These are phyloP conservation scores for Chauna torquata DNA, from an alignment of 2,113 vertebrate genomes.

Conservation along the genomic window DNA sequence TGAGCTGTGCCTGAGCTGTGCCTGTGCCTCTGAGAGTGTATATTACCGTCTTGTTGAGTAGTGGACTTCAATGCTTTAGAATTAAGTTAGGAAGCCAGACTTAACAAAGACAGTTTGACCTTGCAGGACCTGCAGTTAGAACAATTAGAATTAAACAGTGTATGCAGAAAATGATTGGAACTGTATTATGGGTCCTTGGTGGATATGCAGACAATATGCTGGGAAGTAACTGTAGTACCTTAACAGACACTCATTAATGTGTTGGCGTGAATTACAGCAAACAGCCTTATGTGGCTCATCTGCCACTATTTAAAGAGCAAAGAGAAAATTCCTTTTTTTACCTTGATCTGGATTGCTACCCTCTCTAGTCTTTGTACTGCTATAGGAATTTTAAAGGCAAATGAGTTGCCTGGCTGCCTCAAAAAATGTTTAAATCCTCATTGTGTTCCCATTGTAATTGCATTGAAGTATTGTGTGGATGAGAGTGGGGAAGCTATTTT, in stretches of 20 bases:
- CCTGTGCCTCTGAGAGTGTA: not conserved
- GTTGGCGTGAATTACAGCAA: not conserved
- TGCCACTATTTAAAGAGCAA: not conserved
- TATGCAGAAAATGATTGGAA: not conserved
- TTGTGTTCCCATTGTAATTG: not conserved
- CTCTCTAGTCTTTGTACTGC: not conserved
- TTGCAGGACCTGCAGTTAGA: not conserved
- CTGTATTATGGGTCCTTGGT: not conserved
- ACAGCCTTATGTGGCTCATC: not conserved
- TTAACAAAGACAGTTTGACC: not conserved
- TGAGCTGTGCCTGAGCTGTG: not conserved
- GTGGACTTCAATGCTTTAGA: not conserved
- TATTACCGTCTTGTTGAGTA: not conserved
- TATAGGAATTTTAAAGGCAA: not conserved
- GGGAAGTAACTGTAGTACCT: not conserved
- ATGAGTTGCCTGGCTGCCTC: not conserved
- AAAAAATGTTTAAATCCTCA: not conserved
- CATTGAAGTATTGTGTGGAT: not conserved
- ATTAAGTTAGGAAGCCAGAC: not conserved
- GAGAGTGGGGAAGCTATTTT: not conserved
- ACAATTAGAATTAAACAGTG: not conserved
- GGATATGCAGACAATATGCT: not conserved
- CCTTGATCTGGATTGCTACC: not conserved
- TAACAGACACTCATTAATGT: not conserved
- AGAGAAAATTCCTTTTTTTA: not conserved